Evolutionary conservation across 2,888 invertebrate genomes (phyloP).

Genomic region (Fragum whitleyi): DNA sequence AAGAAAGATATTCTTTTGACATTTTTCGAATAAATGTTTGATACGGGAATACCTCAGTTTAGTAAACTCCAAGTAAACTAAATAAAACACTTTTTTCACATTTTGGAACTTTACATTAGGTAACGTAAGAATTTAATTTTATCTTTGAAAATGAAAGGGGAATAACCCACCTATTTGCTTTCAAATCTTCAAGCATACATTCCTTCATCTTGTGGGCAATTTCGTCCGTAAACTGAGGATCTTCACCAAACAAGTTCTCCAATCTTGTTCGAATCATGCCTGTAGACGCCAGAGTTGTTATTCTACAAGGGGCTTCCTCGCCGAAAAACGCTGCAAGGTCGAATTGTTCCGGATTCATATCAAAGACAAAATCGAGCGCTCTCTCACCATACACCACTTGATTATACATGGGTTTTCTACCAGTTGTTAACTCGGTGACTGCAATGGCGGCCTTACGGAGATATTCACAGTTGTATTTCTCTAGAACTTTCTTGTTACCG

Average conservation of each 20-base stretch:
- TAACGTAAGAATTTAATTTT: too few species aligned
- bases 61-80: too few species aligned
- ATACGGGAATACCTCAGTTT: too few species aligned
- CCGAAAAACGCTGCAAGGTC: slow-evolving; percentile 39
- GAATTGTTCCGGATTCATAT: slow-evolving; percentile 25
- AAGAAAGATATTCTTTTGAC: too few species aligned
- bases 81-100: too few species aligned
- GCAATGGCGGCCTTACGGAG: slow-evolving; percentile 45
- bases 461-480: slow-evolving; percentile 40
- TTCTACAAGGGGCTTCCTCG: slow-evolving; percentile 29
- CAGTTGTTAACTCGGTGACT: slow-evolving; percentile 37
- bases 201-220: slow-evolving; percentile 33
- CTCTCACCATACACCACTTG: slow-evolving; percentile 35
- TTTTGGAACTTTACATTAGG: too few species aligned
- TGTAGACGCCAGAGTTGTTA: slow-evolving; percentile 41
- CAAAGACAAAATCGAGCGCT: slow-evolving; percentile 40
- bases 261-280: slow-evolving; percentile 32
- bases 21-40: too few species aligned
- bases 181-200: slow-evolving; percentile 35
- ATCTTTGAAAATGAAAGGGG: too few species aligned
- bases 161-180: background rate
- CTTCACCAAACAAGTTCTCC: slow-evolving; percentile 31
- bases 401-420: slow-evolving; percentile 27
- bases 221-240: slow-evolving; percentile 30
- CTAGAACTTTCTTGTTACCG: slow-evolving; percentile 41